phyloP scores from a whole-genome alignment of 1,140 invertebrate species.

The Aphidius ervi region DNA sequence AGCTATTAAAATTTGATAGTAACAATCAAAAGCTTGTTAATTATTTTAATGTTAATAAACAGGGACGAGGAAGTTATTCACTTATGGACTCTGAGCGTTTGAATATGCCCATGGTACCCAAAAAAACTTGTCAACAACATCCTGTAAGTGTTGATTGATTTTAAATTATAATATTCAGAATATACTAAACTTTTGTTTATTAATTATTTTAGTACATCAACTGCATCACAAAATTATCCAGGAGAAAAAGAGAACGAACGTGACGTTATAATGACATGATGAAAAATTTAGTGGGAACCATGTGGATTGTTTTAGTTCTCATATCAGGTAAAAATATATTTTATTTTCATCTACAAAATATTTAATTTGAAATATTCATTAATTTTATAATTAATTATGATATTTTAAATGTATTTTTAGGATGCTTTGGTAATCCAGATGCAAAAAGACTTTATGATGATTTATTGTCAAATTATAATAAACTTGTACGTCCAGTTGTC shows the following conservation, averaged over 20 bases:
- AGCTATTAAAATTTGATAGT: too few species aligned
- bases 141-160: too few species aligned
- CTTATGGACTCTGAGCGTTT: too few species aligned
- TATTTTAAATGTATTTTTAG: slow-evolving; percentile 42
- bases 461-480: slow-evolving; percentile 90
- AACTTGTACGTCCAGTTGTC: slow-evolving; percentile 86
- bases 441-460: slow-evolving; percentile 89
- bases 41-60: too few species aligned
- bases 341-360: neutral
- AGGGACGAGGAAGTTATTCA: too few species aligned
- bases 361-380: neutral
- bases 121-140: too few species aligned
- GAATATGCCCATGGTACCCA: too few species aligned
- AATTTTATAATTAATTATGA: neutral
- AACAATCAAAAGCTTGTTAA: too few species aligned
- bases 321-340: slow-evolving; percentile 50
- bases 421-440: slow-evolving; percentile 80
- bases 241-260: slow-evolving; percentile 52
- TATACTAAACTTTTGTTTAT: too few species aligned
- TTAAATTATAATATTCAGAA: too few species aligned
- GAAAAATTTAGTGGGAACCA: slow-evolving; percentile 59
- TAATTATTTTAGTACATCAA: too few species aligned
- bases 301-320: slow-evolving; percentile 60
- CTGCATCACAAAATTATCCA: neutral
- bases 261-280: slow-evolving; percentile 57